Evolutionary conservation across 2,113 vertebrate genomes (phyloP), one percentile per base, ranked within the genome.

Genomic region (Corythornis cristatus): DNA sequence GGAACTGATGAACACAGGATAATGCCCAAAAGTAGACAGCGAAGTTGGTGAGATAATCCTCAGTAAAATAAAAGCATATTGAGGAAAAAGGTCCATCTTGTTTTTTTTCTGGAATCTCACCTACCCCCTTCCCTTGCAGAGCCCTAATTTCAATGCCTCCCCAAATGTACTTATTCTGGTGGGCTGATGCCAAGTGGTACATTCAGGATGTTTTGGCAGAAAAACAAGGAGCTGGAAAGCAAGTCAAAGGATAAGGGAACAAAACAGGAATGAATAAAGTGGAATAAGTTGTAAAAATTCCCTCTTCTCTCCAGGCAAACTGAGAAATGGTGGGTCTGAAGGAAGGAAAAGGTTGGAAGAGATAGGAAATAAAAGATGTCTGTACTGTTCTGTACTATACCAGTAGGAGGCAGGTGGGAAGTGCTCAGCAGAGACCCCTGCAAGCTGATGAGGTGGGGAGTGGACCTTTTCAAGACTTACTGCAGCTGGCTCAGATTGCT

Each of bases 271-370:
- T 58, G 0, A 89, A 76, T 31, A 18, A 61, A 76, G 8, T 25
- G 4, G 20, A 72, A 37, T 3, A 76, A 16, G 23, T 72, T 78
- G 64, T 48, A 58, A 65, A 29, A 51, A 57, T 66, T 72, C 31
- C 43, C 81, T 66, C 6, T 79, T 48, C 20, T 2, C 4, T 3
- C 4, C 8, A 16, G 7, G 17, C 5, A 71, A 64, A 53, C 0
- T 65, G 26, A 20, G 12, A 8, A 90, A 75, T 21, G 7, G 4
- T 64, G 6, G 3, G 9, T 87, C 50, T 86, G 35, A 61, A 83
- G 57, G 37, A 68, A 82, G 54, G 46, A 79, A 51, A 62, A 86
- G 50, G 19, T 19, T 87, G 61, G 40, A 60, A 92, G 43, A 75
- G 21, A 83, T 89, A 87, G 15, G 45, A 61, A 72, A 83, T 79